phyloP scores from a whole-genome alignment of 2,113 vertebrate species.

The Sander vitreus region DNA sequence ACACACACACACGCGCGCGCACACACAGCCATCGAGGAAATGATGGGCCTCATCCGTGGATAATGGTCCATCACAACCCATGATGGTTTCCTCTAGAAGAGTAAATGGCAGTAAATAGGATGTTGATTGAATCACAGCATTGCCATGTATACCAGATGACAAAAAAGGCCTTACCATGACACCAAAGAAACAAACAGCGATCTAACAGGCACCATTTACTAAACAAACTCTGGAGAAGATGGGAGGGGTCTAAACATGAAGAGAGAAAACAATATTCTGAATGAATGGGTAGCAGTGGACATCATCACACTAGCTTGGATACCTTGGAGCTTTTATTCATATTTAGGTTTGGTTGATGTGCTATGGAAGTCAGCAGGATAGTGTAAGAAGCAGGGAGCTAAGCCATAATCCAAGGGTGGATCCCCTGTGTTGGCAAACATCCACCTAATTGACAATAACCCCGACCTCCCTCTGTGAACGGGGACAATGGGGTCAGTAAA shows the following conservation, averaged over 20 bases:
- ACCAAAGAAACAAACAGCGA: slow-evolving; percentile 59
- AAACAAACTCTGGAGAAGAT: slow-evolving; percentile 36
- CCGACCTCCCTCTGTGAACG: neutral
- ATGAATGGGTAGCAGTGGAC: neutral
- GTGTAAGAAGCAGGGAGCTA: neutral
- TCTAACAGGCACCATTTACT: slow-evolving; percentile 26
- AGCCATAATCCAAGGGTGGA: neutral
- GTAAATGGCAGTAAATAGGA: slow-evolving; percentile 79
- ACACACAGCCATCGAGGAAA: slow-evolving; percentile 71
- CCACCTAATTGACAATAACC: slow-evolving; percentile 1
- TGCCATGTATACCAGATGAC: slow-evolving; percentile 79
- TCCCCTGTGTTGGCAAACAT: neutral
- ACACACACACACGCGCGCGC: slow-evolving; percentile 40
- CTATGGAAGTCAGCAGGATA: neutral
- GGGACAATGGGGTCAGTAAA: neutral
- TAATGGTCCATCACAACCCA: slow-evolving; percentile 78
- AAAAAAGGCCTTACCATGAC: slow-evolving; percentile 60
- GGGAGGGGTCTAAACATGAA: neutral
- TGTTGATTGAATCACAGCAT: slow-evolving; percentile 78
- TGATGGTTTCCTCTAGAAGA: slow-evolving; percentile 80
- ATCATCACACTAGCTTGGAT: neutral
- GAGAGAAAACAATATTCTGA: slow-evolving; percentile 24
- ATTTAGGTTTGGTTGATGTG: neutral
- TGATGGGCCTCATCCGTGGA: slow-evolving; percentile 75
- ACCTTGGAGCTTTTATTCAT: neutral